These are phyloP conservation scores for Amphiura filiformis DNA, from an alignment of 35 echinoderm and acorn worm genomes.

Conservation along the genomic window DNA sequence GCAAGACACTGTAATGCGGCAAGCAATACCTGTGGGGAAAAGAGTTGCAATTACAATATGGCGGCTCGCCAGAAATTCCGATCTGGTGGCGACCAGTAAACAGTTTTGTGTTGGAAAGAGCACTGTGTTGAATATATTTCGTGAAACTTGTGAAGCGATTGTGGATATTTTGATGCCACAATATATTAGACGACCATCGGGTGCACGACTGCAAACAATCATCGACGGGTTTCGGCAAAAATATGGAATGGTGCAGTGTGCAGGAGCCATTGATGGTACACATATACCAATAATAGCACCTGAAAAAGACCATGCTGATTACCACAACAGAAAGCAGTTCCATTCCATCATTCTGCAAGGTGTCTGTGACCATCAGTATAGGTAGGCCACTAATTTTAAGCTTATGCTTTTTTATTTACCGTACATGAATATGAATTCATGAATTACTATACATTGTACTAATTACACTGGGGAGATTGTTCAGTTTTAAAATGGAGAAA, in stretches of 20 bases:
- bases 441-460: too few relatives aligned
- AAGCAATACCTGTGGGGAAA: neutral
- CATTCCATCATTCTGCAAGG: neutral
- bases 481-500: too few relatives aligned
- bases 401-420: constrained; percentile 4
- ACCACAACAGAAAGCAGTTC: constrained; percentile 40
- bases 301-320: constrained; percentile 24
- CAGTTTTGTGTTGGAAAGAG: neutral
- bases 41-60: neutral
- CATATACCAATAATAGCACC: constrained; percentile 46
- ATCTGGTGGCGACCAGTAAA: neutral
- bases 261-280: constrained; percentile 43
- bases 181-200: neutral
- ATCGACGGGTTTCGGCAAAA: constrained; percentile 16
- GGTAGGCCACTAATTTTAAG: too few relatives aligned
- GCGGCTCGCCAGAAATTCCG: neutral
- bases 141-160: neutral
- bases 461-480: too few relatives aligned
- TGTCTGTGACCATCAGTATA: neutral
- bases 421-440: too few relatives aligned
- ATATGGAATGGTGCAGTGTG: constrained; percentile 35
- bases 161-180: neutral
- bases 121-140: neutral
- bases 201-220: neutral
- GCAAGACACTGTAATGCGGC: neutral